Evolutionary conservation across 2,888 invertebrate genomes (phyloP), one percentile per base, ranked within the genome.

Genomic region (Campoletis raptor): DNA sequence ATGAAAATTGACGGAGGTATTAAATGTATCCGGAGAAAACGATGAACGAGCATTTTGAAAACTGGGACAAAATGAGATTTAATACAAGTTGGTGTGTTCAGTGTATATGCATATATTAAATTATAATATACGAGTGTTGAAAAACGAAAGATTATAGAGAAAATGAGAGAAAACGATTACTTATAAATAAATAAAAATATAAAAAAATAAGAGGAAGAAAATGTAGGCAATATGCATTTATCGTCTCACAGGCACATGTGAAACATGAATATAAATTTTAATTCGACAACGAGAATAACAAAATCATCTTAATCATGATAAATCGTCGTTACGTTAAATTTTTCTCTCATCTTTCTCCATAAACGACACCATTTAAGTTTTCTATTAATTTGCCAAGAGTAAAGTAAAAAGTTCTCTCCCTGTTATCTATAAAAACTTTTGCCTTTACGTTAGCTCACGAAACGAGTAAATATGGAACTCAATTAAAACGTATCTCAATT

Each of bases 21-120:
- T 74, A 73, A 74, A 79, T 54, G 69, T 84, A 82, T 84, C 84
- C 86, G 84, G 83, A 78, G 81, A 86, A 84, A 86, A 81, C 73
- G 83, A 86, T 70, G 64, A 84, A 69, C 72, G 66, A 70, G 36
- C 74, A 64, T 64, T 52, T 73, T 73, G 70, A 52, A 40, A 84
- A 86, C 86, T 81, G 73, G 81, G 78, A 86, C 86, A 81, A 78
- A 69, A 57, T 66, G 42, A 48, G 83, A 83, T 81, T 69, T 67
- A 69, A 64, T 37, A 81, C n/a, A 37, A 52, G 36, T 73, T 21
- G 10, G 48, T 30, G 24, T 70, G 24, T 30, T 2, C 30, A 45
- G 40, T 64, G n/a, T 67, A 30, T 15, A 42, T 74, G 61, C 21
- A 67, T 42, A 57, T 36, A 45, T 66, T 67, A 57, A 52, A 42